These are phyloP conservation scores for Trichomalopsis sarcophagae DNA, from an alignment of 1,140 invertebrate species.

Conservation along the genomic window DNA sequence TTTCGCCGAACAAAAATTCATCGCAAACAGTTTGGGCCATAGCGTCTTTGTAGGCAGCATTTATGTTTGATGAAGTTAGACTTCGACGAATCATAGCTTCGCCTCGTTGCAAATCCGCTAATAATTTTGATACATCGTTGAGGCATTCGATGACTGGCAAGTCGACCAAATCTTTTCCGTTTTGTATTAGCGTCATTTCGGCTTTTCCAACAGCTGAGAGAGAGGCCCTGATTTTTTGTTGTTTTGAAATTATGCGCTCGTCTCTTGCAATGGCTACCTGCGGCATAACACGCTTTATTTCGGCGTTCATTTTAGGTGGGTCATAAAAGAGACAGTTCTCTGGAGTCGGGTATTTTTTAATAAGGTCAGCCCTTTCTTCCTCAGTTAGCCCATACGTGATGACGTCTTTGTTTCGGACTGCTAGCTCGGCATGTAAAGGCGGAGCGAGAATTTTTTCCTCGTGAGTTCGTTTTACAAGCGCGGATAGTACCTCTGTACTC, in stretches of 20 bases:
- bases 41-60: slow-evolving; percentile 35
- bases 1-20: slow-evolving; percentile 38
- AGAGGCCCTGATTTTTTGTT: slow-evolving; percentile 41
- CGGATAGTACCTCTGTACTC: neutral
- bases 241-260: slow-evolving; percentile 26
- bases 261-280: slow-evolving; percentile 26
- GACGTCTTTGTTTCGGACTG: slow-evolving; percentile 29
- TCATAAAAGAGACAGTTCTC: slow-evolving; percentile 27
- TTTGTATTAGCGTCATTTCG: neutral
- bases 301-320: slow-evolving; percentile 38
- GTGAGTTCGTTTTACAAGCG: neutral
- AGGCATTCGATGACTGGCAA: slow-evolving; percentile 34
- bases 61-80: slow-evolving; percentile 31
- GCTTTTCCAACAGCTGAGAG: neutral
- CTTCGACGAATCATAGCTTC: slow-evolving; percentile 30
- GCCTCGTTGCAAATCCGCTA: slow-evolving; percentile 33
- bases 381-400: slow-evolving; percentile 27
- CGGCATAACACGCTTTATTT: slow-evolving; percentile 10
- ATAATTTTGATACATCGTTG: slow-evolving; percentile 31
- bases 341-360: slow-evolving; percentile 42
- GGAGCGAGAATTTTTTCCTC: slow-evolving; percentile 23
- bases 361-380: slow-evolving; percentile 27
- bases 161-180: neutral
- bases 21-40: slow-evolving; percentile 35
- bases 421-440: slow-evolving; percentile 11